These are phyloP conservation scores for Muricea muricata DNA, from an alignment of 92 coral and sea anemone genomes.

Conservation along the genomic window DNA sequence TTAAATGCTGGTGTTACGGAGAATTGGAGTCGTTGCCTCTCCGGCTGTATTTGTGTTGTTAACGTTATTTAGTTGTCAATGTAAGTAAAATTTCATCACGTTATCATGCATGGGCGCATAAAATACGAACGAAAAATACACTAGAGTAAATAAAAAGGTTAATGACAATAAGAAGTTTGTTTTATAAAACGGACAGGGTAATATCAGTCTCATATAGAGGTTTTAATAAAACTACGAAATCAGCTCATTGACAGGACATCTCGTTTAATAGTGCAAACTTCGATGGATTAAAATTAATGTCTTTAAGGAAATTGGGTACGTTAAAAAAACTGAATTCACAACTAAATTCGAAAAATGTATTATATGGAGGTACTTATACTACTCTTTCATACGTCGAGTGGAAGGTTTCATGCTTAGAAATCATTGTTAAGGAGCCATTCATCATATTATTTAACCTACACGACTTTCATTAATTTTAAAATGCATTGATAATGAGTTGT, in stretches of 20 bases:
- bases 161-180: not conserved
- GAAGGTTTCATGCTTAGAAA: no score
- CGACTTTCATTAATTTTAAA: no score
- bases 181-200: not conserved
- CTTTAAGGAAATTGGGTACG: no score
- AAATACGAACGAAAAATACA: not conserved
- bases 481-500: no score
- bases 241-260: not conserved
- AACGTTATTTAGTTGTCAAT: conserved; percentile 1
- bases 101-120: not conserved
- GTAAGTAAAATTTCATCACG: conserved; percentile 29
- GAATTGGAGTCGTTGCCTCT: not conserved
- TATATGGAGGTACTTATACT: no score
- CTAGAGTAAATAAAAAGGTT: not conserved
- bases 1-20: conserved; percentile 11
- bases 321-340: no score
- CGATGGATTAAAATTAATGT: not conserved
- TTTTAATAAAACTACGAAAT: no score
- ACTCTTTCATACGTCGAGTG: no score
- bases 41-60: conserved; percentile 1
- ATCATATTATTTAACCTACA: no score
- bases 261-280: not conserved
- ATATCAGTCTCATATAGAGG: no score
- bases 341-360: no score
- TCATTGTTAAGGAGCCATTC: no score